A percentile compares a stretch with the other conserved stretches of the same genome.
These are phyloP conservation scores for Trididemnum clinides DNA, from an alignment of 23 tunicate genomes.

Conservation along the genomic window DNA sequence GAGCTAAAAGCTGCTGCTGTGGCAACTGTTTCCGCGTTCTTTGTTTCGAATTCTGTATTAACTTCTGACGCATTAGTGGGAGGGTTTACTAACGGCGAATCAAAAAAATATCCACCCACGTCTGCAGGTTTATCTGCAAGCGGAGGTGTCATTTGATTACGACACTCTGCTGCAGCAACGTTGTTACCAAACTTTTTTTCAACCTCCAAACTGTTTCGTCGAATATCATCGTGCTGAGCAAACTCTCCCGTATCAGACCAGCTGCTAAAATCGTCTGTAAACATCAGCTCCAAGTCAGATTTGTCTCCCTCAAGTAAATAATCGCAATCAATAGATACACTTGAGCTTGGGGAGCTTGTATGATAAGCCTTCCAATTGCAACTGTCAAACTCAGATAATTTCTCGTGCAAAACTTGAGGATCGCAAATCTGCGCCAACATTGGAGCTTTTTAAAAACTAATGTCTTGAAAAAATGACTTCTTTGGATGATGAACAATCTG, in stretches of 20 bases:
- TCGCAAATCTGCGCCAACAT: slow-evolving; percentile 53
- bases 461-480: not conserved
- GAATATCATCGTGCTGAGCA: no score
- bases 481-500: not conserved
- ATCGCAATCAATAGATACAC: slow-evolving; percentile 21
- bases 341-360: slow-evolving; percentile 8
- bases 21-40: not conserved
- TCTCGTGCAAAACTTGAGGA: slow-evolving; percentile 4
- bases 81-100: not conserved
- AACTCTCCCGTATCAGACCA: not conserved
- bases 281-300: not conserved
- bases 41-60: not conserved
- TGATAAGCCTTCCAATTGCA: not conserved
- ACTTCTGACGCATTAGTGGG: slow-evolving; percentile 2
- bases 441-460: not conserved
- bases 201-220: no score
- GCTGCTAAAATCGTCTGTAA: not conserved
- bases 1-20: not conserved
- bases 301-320: not conserved
- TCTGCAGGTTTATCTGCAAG: not conserved
- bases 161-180: not conserved
- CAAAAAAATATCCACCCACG: slow-evolving; percentile 15
- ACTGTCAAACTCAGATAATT: not conserved
- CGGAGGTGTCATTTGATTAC: not conserved
- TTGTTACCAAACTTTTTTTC: not conserved